Evolutionary conservation across 2,797 vertebrate genomes (phyloP), one percentile per base, ranked within the genome.

Genomic region (Acrocephalus scirpaceus): DNA sequence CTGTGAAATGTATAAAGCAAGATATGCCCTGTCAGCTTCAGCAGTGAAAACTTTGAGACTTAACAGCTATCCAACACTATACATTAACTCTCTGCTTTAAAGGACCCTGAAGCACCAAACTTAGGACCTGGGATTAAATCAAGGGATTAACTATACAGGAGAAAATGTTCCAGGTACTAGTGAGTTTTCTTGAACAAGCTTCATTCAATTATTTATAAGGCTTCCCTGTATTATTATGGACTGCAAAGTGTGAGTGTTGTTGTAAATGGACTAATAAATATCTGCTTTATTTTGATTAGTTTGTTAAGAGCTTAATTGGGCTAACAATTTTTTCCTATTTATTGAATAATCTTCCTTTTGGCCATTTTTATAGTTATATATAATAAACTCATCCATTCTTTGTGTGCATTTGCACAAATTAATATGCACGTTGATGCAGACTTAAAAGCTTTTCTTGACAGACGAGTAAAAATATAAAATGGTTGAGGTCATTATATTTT

Each of bases 111-210:
- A 48, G 20, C 66, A 11, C 65, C 29, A 70, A 14, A 2, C 1
- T 65, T 36, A 78, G 48, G 22, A 71, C 5, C 14, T 26, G 10
- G 16, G 5, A 21, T 29, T 13, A 66, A 66, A 45, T 32, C 0
- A 0, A 73, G 77, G 8, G 26, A 51, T 4, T 11, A 34, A 44
- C 3, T 45, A 19, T 3, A 45, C 23, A 7, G 19, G 5, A 56
- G 22, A 27, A 87, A 84, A 70, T 2, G 5, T 2, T 7, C 29
- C 11, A 65, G 19, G 5, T 47, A 29, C 16, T 45, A 38, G 1
- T 0, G 7, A 70, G 12, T 80, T 56, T 51, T 77, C 51, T 61
- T 5, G 2, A 69, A 42, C 14, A 73, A 66, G 3, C 1, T 56
- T 67, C 14, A 26, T 60, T 38, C 4, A 20, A 27, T 60, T 42